Base-by-base conservation (phyloP, 2,113 vertebrate genomes). In the Gymnogyps californianus region DNA sequence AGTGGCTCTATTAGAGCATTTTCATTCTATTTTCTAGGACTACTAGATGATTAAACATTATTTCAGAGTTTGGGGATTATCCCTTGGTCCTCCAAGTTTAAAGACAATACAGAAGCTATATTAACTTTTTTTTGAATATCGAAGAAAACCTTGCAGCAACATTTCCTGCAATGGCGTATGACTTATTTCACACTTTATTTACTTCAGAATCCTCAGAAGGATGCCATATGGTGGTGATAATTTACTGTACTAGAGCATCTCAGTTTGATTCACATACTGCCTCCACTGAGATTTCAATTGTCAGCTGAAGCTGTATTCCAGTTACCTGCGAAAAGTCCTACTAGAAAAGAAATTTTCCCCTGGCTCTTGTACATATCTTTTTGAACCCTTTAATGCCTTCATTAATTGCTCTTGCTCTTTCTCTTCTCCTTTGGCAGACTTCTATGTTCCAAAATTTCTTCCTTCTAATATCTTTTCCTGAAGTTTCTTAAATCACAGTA, bases 141-240 rank as follows among this genome's bases (percentile, higher is more conserved):
- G 67, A 93, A 87, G 52, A 89, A 81, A 90, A 78, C 8, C 72
- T 82, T 76, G 65, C 79, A 89, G 66, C 49, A 85, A 40, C 51
- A 67, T 92, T 91, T 84, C 38, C 83, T 6, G 7, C 59, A 89
- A 82, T 87, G 80, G 72, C 1, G 1, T 85, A 84, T 87, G 77
- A 74, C 89, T 90, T 91, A 95, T 96, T 97, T 97, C 95, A 97
- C 95, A 95, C 96, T 91, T 96, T 97, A 95, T 97, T 97, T 97
- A 92, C 89, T 96, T 93, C 77, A 89, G 80, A 95, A 97, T 94
- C 65, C 96, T 97, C 95, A 84, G 94, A 97, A 96, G 95, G 69
- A 95, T 94, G 83, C 97, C 96, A 97, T 96, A 97, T 96, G 94
- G 95, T 92, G 77, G 72, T 95, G 94, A 93, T 97, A 97, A 97